A percentile compares a stretch with the other conserved stretches of the same genome.
Conservation (phyloP, 2,888 invertebrate species). For the Aethes cnicana region DNA sequence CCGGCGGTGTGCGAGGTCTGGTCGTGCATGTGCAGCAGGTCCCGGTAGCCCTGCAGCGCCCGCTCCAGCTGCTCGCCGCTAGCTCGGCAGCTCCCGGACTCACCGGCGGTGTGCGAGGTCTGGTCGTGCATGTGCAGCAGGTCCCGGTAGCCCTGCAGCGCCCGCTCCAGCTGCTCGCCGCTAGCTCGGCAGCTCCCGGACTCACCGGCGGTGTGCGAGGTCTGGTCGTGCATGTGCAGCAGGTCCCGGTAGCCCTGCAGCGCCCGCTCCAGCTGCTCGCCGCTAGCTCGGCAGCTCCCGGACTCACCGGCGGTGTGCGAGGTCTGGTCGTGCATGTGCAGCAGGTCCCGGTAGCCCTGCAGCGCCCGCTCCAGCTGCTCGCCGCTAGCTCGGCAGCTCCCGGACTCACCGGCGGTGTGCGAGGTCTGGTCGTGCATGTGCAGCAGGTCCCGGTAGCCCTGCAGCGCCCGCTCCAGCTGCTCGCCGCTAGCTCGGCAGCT, state of each 20-base stretch:
- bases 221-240: slow-evolving; percentile 70
- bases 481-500: no score
- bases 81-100: not conserved
- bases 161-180: no score
- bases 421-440: slow-evolving; percentile 81
- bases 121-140: slow-evolving; percentile 58
- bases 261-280: not conserved
- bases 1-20: slow-evolving; percentile 55
- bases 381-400: slow-evolving; percentile 65
- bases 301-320: not conserved
- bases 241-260: slow-evolving; percentile 81
- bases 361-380: no score
- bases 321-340: slow-evolving; percentile 46
- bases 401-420: slow-evolving; percentile 61
- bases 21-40: slow-evolving; percentile 69
- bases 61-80: not conserved
- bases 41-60: slow-evolving; percentile 67
- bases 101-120: not conserved
- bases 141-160: slow-evolving; percentile 85
- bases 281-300: no score
- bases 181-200: no score
- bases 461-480: no score
- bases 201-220: slow-evolving; percentile 30
- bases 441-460: slow-evolving; percentile 85
- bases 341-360: slow-evolving; percentile 75